Evolutionary conservation across 2,113 vertebrate genomes (phyloP), one percentile per base, ranked within the genome.

Genomic region (Sakesphorus luctuosus): DNA sequence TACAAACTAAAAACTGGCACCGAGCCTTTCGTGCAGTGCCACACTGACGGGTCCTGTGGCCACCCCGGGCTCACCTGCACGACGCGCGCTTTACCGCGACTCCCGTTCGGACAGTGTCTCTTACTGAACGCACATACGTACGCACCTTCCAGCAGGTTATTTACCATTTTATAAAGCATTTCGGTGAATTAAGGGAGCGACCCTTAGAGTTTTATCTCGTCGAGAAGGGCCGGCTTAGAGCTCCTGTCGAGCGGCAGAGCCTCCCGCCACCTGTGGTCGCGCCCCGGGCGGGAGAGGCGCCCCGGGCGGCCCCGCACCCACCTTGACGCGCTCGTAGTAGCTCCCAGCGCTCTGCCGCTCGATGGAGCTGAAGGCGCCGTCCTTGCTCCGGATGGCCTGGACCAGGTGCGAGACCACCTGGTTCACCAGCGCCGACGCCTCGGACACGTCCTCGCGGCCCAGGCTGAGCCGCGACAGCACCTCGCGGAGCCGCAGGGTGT

Each of bases 311-410:
- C 58, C 29, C 7, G 11, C n/a, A 73, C 96, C 89, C 89, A 98
- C 98, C 98, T 98, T 98, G 62, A 98, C 93, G 5, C 4, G 94
- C 74, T 98, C 98, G 25, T 98, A 98, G 97, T 98, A 98, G 92
- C 98, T 98, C n/a, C 98, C 98, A 3, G 97, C 35, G 28, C 55
- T 16, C 11, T 93, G 67, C 26, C 1, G 33, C 14, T 19, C 2
- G 2, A 97, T 40, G 9, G 69, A 67, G 36, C 43, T 11, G 91
- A 98, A 97, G n/a, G 46, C 38, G 8, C 65, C 19, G 8, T 58
- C 62, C 11, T 1, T 15, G n/a, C 7, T 33, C 5, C 50, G 63
- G 81, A 98, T 29, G 3, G 84, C 65, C 19, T 28, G 59, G 20
- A 85, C 16, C 31, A 98, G 84, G 3, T 13, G 86, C 14, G 35